Evolutionary conservation across 2,113 vertebrate genomes (phyloP), one percentile per base, ranked within the genome.

Genomic region (Nyctereutes procyonoides): DNA sequence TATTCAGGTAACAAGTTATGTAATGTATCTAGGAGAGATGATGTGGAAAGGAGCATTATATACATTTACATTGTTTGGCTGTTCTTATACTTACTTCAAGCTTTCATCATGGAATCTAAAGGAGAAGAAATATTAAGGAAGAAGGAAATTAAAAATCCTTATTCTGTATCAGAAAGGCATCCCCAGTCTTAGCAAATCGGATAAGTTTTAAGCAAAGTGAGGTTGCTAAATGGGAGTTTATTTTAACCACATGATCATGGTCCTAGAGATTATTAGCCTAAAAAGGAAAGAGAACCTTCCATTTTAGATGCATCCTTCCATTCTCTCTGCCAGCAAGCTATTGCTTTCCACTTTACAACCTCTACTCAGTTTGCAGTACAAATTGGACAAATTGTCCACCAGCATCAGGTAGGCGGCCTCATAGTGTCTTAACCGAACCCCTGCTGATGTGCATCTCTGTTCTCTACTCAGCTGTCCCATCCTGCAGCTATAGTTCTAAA

Each of bases 381-480:
- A 58, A 90, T 13, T 30, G 67, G 9, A 98, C 97, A 95, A 82
- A 87, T 85, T 88, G 96, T 97, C 96, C 0, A 0, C 71, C 95
- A 89, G 92, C 88, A 6, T 92, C 93, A 26, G 85, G 96, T 95
- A 95, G 90, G 79, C 19, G n/a, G 95, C 74, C 90, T 95, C 60
- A 22, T 24, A 53, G 94, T 0, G 0, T 88, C 14, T 85, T 26
- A 74, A 95, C 93, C 38, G 63, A 96, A 98, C 97, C 98, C 98
- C 98, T 43, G 93, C 98, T 98, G 98, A 98, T 98, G 97, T 43
- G 96, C 98, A 97, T 98, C 97, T 69, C 98, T 98, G 98, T 98
- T 98, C 98, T 98, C 98, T 92, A 98, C 98, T 99, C 99, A 99
- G 99, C 99, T 99, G 99, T 99, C 99, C 99, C 97, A 98, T 96